These are phyloP conservation scores for Caenorhabditis panamensis DNA, from an alignment of 2,888 invertebrate genomes.

Conservation along the genomic window DNA sequence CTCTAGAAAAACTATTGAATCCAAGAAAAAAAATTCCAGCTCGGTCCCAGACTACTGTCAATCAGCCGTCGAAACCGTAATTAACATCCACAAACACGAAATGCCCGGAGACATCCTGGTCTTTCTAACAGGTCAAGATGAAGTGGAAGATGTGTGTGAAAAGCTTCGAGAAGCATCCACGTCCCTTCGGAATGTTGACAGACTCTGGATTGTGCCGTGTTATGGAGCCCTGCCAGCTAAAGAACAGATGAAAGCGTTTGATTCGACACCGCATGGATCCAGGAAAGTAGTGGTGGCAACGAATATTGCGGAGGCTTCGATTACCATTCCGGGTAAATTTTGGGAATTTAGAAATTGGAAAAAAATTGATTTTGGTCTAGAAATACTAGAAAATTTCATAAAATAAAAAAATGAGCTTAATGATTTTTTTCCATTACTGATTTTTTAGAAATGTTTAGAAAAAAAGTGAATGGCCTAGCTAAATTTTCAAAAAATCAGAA, in stretches of 20 bases:
- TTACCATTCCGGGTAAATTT: constrained; percentile 94
- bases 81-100: constrained; percentile 89
- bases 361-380: too few relatives aligned
- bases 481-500: too few relatives aligned
- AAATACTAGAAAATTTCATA: too few relatives aligned
- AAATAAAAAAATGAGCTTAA: too few relatives aligned
- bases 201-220: constrained; percentile 88
- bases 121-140: constrained; percentile 85
- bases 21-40: constrained; percentile 64
- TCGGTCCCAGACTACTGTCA: constrained; percentile 77
- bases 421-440: too few relatives aligned
- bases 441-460: too few relatives aligned
- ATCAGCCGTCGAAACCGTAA: constrained; percentile 88
- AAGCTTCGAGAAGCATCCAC: constrained; percentile 72
- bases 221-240: constrained; percentile 89
- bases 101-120: constrained; percentile 89
- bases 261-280: constrained; percentile 82
- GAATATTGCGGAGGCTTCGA: constrained; percentile 96
- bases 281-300: constrained; percentile 94
- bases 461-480: too few relatives aligned
- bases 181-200: constrained; percentile 72
- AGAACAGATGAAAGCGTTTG: constrained; percentile 79
- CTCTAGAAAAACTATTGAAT: too few relatives aligned
- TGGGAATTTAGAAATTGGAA: too few relatives aligned
- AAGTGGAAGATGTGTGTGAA: constrained; percentile 78